phyloP scores from a whole-genome alignment of 2,888 invertebrate species.

The Lasioglossum marginatum region DNA sequence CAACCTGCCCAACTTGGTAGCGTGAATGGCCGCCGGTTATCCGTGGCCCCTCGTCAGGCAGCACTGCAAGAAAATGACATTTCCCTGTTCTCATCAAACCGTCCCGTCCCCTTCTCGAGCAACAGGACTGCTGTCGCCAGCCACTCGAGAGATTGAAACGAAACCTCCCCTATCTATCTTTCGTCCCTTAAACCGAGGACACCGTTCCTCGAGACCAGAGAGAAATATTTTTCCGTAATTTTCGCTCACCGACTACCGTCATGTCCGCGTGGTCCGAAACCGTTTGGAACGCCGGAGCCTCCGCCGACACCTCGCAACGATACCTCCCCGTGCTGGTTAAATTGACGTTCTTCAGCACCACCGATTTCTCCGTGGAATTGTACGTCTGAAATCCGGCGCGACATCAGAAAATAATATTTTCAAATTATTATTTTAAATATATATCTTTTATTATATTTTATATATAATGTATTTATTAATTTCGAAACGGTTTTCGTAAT shows the following conservation, averaged over 20 bases:
- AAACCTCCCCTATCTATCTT: background rate
- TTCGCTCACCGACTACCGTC: constrained; percentile 87
- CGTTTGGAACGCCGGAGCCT: constrained; percentile 90
- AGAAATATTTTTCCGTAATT: background rate
- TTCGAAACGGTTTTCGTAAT: too few relatives aligned
- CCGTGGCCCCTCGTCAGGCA: constrained; percentile 87
- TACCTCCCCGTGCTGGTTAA: constrained; percentile 88
- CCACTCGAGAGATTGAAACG: constrained; percentile 9
- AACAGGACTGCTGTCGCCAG: background rate
- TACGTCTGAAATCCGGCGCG: constrained; percentile 85
- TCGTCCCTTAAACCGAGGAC: background rate
- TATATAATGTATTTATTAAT: too few relatives aligned
- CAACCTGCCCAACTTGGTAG: constrained; percentile 87
- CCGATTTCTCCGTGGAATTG: constrained; percentile 89
- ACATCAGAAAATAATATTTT: too few relatives aligned
- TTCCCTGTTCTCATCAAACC: background rate
- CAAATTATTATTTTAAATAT: too few relatives aligned
- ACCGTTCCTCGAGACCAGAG: background rate
- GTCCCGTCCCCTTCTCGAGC: background rate
- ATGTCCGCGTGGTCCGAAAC: constrained; percentile 89
- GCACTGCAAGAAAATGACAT: constrained; percentile 81
- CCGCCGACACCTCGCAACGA: constrained; percentile 90
- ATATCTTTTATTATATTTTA: too few relatives aligned
- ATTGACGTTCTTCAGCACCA: constrained; percentile 88
- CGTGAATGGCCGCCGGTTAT: constrained; percentile 87